Evolutionary conservation across 2,888 invertebrate species (phyloP).

Genomic region (Protodeltote pygarga): DNA sequence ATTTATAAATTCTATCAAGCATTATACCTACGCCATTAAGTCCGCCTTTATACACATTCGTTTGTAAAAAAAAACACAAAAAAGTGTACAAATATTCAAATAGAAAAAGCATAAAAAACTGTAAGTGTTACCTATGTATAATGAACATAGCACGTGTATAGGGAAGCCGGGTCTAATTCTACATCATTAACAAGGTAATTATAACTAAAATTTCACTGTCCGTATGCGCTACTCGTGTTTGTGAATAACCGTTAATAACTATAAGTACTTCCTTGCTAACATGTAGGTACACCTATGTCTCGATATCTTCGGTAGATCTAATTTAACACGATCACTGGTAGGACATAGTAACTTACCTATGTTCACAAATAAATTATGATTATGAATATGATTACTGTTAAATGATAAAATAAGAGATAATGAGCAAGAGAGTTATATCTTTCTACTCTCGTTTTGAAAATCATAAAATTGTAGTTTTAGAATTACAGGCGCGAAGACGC

Average conservation of each 20-base stretch:
- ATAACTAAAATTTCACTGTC: slow-evolving; percentile 29
- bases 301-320: slow-evolving; percentile 12
- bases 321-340: slow-evolving; percentile 1
- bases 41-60: too few relatives aligned
- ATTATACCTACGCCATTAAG: too few relatives aligned
- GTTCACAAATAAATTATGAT: not conserved
- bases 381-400: too few relatives aligned
- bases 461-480: too few relatives aligned
- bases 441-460: too few relatives aligned
- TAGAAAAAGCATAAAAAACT: too few relatives aligned
- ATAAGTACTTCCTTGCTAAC: slow-evolving; percentile 18
- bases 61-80: too few relatives aligned
- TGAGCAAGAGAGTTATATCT: too few relatives aligned
- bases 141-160: slow-evolving; percentile 16
- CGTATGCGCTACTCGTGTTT: slow-evolving; percentile 9
- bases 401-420: too few relatives aligned
- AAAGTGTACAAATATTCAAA: too few relatives aligned
- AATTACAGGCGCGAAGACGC: too few relatives aligned
- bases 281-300: slow-evolving; percentile 1
- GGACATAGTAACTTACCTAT: not conserved
- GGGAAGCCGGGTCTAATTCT: slow-evolving; percentile 22
- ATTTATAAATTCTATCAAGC: too few relatives aligned
- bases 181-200: slow-evolving; percentile 31
- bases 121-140: slow-evolving; percentile 9
- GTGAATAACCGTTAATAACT: slow-evolving; percentile 8